phyloP scores from a whole-genome alignment of 2,113 vertebrate species.

The Herpetotheres cachinnans region DNA sequence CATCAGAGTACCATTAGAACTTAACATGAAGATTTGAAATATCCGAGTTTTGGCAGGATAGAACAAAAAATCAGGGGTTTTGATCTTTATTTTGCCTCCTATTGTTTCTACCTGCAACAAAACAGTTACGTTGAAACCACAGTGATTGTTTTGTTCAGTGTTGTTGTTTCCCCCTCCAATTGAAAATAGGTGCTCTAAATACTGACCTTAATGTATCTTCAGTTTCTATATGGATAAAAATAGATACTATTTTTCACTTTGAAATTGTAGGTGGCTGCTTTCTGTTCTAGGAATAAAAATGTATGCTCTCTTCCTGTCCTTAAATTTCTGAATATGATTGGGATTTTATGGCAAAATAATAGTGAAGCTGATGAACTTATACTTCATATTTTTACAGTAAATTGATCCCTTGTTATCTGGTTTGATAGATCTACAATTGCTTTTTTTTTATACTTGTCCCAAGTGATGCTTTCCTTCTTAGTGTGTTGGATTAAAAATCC shows the following conservation, averaged over 20 bases:
- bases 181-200: neutral
- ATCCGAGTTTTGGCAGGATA: neutral
- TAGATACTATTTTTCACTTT: neutral
- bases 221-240: neutral
- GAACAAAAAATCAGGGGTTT: neutral
- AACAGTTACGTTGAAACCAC: neutral
- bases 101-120: neutral
- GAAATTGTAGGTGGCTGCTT: neutral
- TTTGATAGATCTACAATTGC: neutral
- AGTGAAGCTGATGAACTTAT: neutral
- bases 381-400: neutral
- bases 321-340: neutral
- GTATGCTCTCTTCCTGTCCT: neutral
- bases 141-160: neutral
- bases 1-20: neutral
- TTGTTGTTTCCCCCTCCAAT: neutral
- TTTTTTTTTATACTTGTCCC: neutral
- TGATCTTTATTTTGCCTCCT: neutral
- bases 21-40: neutral
- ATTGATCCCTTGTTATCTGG: neutral
- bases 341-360: neutral
- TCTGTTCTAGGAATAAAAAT: neutral
- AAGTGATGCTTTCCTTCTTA: neutral
- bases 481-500: neutral
- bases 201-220: neutral